Evolutionary conservation across 2,888 invertebrate species (phyloP).

Genomic region (Cacoxenus indagator): DNA sequence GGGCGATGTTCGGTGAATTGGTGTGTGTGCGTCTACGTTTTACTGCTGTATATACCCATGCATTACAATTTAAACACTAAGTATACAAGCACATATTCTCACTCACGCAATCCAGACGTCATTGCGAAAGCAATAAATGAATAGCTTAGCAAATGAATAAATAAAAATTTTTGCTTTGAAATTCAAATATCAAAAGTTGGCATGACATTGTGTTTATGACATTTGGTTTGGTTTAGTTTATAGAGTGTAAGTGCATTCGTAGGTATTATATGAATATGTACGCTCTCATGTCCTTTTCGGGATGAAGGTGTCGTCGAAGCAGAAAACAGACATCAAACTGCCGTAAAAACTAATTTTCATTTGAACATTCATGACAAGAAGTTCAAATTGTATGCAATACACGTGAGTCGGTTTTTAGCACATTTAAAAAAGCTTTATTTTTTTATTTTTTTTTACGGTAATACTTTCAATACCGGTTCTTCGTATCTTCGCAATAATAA

Average conservation of each 20-base stretch:
- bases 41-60: neutral
- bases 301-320: too few species aligned
- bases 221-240: slow-evolving; percentile 35
- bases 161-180: slow-evolving; percentile 62
- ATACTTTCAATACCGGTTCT: too few species aligned
- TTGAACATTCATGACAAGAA: too few species aligned
- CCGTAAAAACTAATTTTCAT: too few species aligned
- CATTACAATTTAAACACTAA: neutral
- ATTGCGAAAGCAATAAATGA: slow-evolving; percentile 55
- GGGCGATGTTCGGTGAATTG: neutral
- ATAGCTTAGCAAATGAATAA: slow-evolving; percentile 60
- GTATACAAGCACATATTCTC: slow-evolving; percentile 33
- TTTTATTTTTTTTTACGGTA: too few species aligned
- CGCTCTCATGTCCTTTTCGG: neutral
- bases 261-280: neutral
- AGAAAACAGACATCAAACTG: too few species aligned
- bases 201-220: slow-evolving; percentile 65
- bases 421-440: too few species aligned
- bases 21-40: slow-evolving; percentile 6
- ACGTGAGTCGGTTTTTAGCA: too few species aligned
- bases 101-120: slow-evolving; percentile 28
- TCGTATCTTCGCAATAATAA: too few species aligned
- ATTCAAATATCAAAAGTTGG: slow-evolving; percentile 66
- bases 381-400: too few species aligned
- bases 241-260: neutral